phyloP scores from a whole-genome alignment of 2,797 vertebrate genomes.

The Nasua narica region DNA sequence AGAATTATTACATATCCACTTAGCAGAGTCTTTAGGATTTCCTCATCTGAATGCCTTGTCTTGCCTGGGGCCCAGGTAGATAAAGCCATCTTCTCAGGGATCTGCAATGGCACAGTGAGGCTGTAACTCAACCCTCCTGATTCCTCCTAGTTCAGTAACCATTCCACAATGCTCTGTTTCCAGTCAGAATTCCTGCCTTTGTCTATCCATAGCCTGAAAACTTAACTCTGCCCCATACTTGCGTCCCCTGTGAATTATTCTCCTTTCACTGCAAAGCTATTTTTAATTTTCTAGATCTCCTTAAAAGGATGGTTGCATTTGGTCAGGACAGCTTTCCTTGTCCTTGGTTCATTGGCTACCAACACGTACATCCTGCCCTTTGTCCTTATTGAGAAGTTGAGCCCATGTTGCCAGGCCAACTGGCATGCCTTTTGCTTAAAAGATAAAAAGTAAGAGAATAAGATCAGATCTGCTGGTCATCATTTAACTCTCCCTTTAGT shows the following conservation, averaged over 20 bases:
- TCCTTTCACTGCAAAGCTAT: not conserved
- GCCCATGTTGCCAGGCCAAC: not conserved
- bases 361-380: not conserved
- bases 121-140: not conserved
- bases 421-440: not conserved
- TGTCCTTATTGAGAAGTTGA: not conserved
- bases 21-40: not conserved
- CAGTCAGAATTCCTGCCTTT: not conserved
- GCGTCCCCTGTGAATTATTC: not conserved
- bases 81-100: not conserved
- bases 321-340: not conserved
- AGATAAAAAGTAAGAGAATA: not conserved
- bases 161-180: not conserved
- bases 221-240: not conserved
- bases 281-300: not conserved
- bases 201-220: not conserved
- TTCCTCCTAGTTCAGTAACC: not conserved
- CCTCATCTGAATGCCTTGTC: not conserved
- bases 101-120: not conserved
- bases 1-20: not conserved
- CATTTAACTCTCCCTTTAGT: not conserved
- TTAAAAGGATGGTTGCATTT: not conserved
- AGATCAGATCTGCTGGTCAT: not conserved
- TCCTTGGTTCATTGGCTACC: not conserved
- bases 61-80: not conserved